Conservation (phyloP, 2,113 vertebrate genomes). For the Cromileptes altivelis region DNA sequence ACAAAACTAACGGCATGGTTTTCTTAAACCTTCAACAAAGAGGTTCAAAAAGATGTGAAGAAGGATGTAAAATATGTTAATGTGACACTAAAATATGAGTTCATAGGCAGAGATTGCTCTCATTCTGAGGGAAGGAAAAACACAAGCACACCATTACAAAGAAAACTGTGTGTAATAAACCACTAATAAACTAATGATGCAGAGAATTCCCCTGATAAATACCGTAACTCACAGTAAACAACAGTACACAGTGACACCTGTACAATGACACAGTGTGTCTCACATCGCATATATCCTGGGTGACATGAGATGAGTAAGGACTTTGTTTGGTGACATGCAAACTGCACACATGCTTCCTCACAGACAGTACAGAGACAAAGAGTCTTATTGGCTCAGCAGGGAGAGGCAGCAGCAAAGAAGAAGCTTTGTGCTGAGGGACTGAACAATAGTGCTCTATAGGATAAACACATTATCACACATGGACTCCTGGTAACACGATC, state of each 20-base stretch:
- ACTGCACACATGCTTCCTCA: slow-evolving; percentile 32
- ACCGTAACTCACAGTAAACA: neutral
- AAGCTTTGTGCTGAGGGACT: slow-evolving; percentile 61
- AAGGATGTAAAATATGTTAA: neutral
- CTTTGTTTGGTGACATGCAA: slow-evolving; percentile 37
- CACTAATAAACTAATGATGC: neutral
- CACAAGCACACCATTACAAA: neutral
- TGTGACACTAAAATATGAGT: neutral
- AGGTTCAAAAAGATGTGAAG: neutral
- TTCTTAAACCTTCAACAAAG: neutral
- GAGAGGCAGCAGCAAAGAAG: slow-evolving; percentile 41
- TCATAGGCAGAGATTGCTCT: too few relatives aligned
- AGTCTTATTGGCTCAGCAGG: slow-evolving; percentile 18
- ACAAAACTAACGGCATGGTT: neutral
- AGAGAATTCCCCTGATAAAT: neutral
- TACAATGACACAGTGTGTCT: slow-evolving; percentile 19
- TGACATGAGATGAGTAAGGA: slow-evolving; percentile 11
- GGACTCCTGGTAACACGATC: slow-evolving; percentile 23
- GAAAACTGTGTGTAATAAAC: neutral
- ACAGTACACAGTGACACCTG: neutral
- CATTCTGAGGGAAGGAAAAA: neutral
- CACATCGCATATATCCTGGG: neutral
- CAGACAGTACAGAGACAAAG: slow-evolving; percentile 45
- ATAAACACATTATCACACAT: slow-evolving; percentile 31
- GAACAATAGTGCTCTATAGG: slow-evolving; percentile 52